Evolutionary conservation across 2,888 invertebrate genomes (phyloP).

Genomic region (Drosophila niveifrons): DNA sequence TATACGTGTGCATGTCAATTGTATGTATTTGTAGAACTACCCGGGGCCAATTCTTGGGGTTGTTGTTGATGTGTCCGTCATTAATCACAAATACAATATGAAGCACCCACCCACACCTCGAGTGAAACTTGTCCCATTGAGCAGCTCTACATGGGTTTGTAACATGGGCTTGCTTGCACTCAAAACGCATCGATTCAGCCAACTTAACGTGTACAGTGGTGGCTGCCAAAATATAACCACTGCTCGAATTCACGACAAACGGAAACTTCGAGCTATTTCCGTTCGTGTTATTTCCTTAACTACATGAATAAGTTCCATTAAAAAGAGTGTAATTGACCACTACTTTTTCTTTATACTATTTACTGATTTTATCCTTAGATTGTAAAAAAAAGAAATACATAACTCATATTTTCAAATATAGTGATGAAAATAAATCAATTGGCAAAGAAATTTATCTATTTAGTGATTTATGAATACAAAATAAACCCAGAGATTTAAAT

Average conservation of each 20-base stretch:
- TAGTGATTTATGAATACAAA: background rate
- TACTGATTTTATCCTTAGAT: too few species aligned
- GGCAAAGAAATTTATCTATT: background rate
- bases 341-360: too few species aligned
- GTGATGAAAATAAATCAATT: too few species aligned
- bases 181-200: slow-evolving; percentile 23
- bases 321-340: too few species aligned
- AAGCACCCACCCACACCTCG: slow-evolving; percentile 25
- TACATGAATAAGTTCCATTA: too few species aligned
- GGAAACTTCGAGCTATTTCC: too few species aligned
- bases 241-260: background rate
- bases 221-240: slow-evolving; percentile 5
- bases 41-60: slow-evolving; percentile 40
- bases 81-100: slow-evolving; percentile 29
- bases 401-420: too few species aligned
- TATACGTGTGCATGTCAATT: background rate
- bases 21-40: slow-evolving; percentile 3
- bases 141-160: slow-evolving; percentile 10
- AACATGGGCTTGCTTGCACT: slow-evolving; percentile 7
- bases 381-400: too few species aligned
- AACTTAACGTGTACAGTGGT: slow-evolving; percentile 15
- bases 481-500: background rate
- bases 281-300: too few species aligned
- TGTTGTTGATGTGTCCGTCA: slow-evolving; percentile 34
- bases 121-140: slow-evolving; percentile 21